Evolutionary conservation across 2,797 vertebrate species (phyloP), one percentile per base, ranked within the genome.

Genomic region (Mus minutoides): DNA sequence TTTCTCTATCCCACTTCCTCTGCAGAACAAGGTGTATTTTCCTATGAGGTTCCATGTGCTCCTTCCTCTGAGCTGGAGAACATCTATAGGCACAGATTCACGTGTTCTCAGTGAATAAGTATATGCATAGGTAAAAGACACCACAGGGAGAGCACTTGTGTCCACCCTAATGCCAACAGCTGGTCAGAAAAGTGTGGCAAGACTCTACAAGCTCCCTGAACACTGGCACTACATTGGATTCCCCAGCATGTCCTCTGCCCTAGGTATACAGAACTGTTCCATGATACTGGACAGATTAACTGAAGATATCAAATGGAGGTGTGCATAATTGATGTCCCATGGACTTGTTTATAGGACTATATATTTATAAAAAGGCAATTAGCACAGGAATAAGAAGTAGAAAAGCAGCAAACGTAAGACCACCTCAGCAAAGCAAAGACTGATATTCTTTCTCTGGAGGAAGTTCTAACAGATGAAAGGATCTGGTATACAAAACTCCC

Each of bases 11-110:
- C 34, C 17, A 6, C 4, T 43, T 96, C n/a, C 31, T 80, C 34
- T 87, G 21, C 77, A 43, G 21, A 93, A 83, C 31, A 89, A 58
- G 49, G 12, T 88, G 9, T 86, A 64, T 94, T 92, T 95, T 95
- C 58, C 58, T 37, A 3, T 3, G 52, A n/a, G n/a, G 3, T 12
- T 52, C 49, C 29, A 43, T 31, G 71, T 3, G n/a, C 26, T 31
- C 73, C 64, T 83, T 19, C 29, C 54, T 71, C n/a, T 78, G 49
- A 82, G 37, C 31, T 82, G 22, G 29, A 94, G 13, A 79, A 31
- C 2, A 31, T 77, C 29, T 58, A 19, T n/a, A 73, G 21, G 22
- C 5, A 37, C 34, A 76, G 19, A 21, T 34, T 34, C 34, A 75
- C 14, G 16, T 17, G 3, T 3, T 92, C 19, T 89, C 85, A 24